Evolutionary conservation across 2,113 vertebrate genomes (phyloP), one percentile per base, ranked within the genome.

Genomic region (Forbesichthys agassizii): DNA sequence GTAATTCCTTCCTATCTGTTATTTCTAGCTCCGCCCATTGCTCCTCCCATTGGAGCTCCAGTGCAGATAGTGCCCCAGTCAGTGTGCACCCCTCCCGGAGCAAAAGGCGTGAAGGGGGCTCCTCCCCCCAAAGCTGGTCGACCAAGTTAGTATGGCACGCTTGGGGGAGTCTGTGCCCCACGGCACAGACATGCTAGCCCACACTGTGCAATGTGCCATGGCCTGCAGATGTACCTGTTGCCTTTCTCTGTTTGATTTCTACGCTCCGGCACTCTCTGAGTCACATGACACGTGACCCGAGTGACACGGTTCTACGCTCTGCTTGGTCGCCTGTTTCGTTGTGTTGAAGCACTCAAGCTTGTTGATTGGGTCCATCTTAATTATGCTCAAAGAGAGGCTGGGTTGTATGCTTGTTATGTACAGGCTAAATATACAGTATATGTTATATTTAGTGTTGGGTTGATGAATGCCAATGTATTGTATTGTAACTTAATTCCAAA

Each of bases 51-150:
- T 20, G 81, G 81, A 69, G 85, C 85, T 33, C 87, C 90, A 66
- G 84, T 81, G 67, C 90, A 86, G 61, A 92, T 93, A 73, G 74
- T 75, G 65, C 91, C 91, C 81, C 91, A 93, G 86, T 91, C 93
- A 79, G 85, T 93, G 69, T 33, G 46, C 79, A 78, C 86, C 84
- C 92, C 88, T 59, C 91, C 90, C 58, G 66, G 85, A 77, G 86
- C 61, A 48, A 92, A 92, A 84, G 89, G 82, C 79, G 86, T 79
- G 78, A 92, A 86, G 91, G 90, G 87, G 85, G 75, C 63, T n/a
- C 90, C 89, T 60, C 88, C 91, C 66, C 75, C 86, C 83, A 93
- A 91, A 84, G 84, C 89, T 16, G 88, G 74, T 54, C 90, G 83
- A 78, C 90, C 90, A 91, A 80, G 76, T 93, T 93, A 92, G 92